These are phyloP conservation scores for Odobenus rosmarus DNA, from an alignment of 2,113 vertebrate genomes.

Conservation along the genomic window DNA sequence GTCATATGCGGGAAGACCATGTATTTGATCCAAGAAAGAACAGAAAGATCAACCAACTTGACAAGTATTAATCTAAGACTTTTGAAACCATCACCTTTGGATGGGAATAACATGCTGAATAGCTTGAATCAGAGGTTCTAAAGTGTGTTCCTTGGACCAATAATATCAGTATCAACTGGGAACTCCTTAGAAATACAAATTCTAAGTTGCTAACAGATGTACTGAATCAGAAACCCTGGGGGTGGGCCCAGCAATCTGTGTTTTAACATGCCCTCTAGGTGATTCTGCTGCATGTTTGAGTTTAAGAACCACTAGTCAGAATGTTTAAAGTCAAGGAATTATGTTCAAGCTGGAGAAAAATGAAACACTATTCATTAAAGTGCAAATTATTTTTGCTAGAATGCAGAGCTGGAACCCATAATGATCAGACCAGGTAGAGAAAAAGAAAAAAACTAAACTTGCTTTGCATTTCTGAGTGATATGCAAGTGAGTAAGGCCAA, in stretches of 20 bases:
- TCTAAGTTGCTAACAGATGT: not conserved
- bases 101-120: not conserved
- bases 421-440: not conserved
- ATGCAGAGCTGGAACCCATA: not conserved
- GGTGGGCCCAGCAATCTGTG: not conserved
- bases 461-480: not conserved
- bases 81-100: not conserved
- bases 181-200: constrained; percentile 55
- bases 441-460: not conserved
- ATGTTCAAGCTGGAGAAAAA: not conserved
- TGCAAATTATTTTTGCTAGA: not conserved
- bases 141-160: not conserved
- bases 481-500: not conserved
- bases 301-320: constrained; percentile 7
- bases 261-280: constrained; percentile 50
- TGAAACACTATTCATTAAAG: constrained; percentile 6
- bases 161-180: not conserved
- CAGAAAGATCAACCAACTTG: not conserved
- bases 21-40: not conserved
- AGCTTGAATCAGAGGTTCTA: not conserved
- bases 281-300: not conserved
- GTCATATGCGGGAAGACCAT: not conserved
- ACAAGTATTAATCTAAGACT: not conserved
- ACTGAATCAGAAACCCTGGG: constrained; percentile 19
- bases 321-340: constrained; percentile 3